phyloP scores from a whole-genome alignment of 2,888 invertebrate genomes.

The Lumbricus terrestris region DNA sequence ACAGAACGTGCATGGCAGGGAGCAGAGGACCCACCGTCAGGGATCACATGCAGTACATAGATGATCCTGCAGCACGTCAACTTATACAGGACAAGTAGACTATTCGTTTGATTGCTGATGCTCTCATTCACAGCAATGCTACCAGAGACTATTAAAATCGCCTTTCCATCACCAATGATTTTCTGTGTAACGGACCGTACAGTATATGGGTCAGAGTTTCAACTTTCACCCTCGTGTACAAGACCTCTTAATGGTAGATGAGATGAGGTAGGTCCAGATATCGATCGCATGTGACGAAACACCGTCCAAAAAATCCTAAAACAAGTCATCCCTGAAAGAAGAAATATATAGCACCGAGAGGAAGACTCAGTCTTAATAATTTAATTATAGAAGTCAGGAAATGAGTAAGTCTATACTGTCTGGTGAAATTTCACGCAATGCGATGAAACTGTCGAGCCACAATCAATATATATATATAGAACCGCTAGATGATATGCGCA shows the following conservation, averaged over 20 bases:
- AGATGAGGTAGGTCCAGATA: neutral
- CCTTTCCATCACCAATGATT: neutral
- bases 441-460: neutral
- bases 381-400: neutral
- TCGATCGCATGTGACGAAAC: neutral
- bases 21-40: neutral
- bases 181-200: neutral
- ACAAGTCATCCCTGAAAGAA: neutral
- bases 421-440: neutral
- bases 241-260: neutral
- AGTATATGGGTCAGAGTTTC: neutral
- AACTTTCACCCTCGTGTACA: neutral
- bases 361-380: neutral
- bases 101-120: too few relatives aligned
- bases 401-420: too few relatives aligned
- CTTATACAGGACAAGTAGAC: too few relatives aligned
- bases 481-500: neutral
- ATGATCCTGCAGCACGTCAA: too few relatives aligned
- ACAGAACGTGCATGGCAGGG: neutral
- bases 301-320: neutral
- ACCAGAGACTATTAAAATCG: neutral
- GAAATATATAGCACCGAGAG: neutral
- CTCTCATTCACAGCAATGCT: neutral
- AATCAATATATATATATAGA: too few relatives aligned
- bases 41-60: too few relatives aligned